Base-by-base conservation (phyloP, 2,888 invertebrate genomes). In the Nowickia ferox region DNA sequence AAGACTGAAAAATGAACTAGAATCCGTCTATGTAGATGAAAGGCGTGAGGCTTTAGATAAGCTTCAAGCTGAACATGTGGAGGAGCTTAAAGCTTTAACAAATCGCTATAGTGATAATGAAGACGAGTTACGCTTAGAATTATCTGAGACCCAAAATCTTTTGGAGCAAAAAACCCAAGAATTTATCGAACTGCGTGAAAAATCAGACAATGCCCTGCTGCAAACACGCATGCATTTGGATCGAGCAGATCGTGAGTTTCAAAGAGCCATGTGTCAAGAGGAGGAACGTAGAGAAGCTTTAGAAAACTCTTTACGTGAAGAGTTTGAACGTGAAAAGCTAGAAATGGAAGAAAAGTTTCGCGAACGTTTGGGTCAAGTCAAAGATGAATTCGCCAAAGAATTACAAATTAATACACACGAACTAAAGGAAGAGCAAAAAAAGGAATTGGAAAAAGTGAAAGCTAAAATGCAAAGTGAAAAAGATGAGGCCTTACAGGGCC, bases 291-390 rank as follows among this genome's bases (percentile, higher is more conserved):
- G 92, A n/a, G 92, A 92, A 44, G 88, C 89, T 77, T 88, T 92
- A 66, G 90, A 91, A 87, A 89, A 89, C 84, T 88, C 89, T 46
- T 89, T 93, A 19, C 90, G 90, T 30, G 87, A 90, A 77, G 96
- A 96, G 89, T 93, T 96, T 71, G 93, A 96, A 65, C 93, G 95
- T 88, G 94, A 96, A 78, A 93, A 96, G 91, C 95, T 96, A 90
- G 96, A 96, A 92, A 95, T 96, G 78, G 96, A 96, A 89, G 95
- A 96, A 92, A 94, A 94, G 9, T 96, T 96, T 91, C 95, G 96
- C 65, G 96, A 96, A 86, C 95, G 95, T 22, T 88, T 93, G 66
- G 89, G 89, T 65, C 92, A 93, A 80, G 92, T 93, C 44, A 93
- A 93, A 84, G 92, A 92, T n/a, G 93, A 93, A 79, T 93, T 93